Evolutionary conservation across 2,888 invertebrate genomes (phyloP).

Genomic region (Tyria jacobaeae): DNA sequence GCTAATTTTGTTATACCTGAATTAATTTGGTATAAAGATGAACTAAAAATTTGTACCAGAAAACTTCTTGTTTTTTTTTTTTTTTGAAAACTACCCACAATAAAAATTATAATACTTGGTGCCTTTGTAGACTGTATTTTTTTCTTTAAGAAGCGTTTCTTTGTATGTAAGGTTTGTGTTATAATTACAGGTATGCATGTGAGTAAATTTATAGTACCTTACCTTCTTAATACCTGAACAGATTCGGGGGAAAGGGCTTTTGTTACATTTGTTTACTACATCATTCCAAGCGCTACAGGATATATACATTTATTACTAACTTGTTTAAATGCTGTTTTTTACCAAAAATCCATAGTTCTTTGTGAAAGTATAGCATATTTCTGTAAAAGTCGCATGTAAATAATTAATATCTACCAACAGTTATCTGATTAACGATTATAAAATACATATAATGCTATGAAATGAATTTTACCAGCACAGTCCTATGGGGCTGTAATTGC

Average conservation of each 20-base stretch:
- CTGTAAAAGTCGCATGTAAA: background rate
- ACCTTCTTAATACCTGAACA: too few species aligned
- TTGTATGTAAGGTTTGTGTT: background rate
- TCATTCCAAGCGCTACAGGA: too few species aligned
- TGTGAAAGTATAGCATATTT: background rate
- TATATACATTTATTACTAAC: too few species aligned
- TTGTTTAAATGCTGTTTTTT: background rate
- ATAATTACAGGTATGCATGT: too few species aligned
- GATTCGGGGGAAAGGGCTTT: too few species aligned
- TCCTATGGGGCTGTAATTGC: background rate
- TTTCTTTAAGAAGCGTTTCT: background rate
- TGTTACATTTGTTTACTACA: too few species aligned
- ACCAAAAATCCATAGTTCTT: background rate
- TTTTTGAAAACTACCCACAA: slow-evolving; percentile 10
- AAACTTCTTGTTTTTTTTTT: background rate
- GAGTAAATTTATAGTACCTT: too few species aligned
- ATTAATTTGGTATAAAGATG: background rate
- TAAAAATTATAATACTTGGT: background rate
- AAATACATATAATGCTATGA: background rate
- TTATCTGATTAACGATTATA: background rate
- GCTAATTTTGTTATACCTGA: background rate
- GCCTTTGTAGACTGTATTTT: background rate
- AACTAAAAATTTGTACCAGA: background rate
- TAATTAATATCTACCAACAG: background rate
- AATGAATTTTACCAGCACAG: too few species aligned